Evolutionary conservation across 2,113 vertebrate genomes (phyloP).

Genomic region (Microcebus griseorufus): DNA sequence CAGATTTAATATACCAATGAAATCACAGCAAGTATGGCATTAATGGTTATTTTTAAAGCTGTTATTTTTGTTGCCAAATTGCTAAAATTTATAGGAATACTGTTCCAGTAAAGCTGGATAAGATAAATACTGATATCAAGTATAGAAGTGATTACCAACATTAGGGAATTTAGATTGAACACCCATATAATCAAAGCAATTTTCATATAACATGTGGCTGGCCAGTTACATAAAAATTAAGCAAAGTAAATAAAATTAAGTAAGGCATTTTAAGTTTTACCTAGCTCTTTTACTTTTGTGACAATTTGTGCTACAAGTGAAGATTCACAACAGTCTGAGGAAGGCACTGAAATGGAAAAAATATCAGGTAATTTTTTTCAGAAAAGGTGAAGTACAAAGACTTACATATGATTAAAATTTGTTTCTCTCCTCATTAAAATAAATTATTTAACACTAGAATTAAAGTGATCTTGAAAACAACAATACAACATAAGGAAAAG

Average conservation of each 20-base stretch:
- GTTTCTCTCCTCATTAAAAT: not conserved
- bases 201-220: not conserved
- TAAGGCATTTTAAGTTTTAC: slow-evolving; percentile 84
- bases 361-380: not conserved
- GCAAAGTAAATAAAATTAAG: not conserved
- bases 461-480: not conserved
- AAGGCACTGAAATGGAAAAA: slow-evolving; percentile 86
- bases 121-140: not conserved
- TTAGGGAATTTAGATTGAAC: not conserved
- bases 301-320: slow-evolving; percentile 91
- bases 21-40: not conserved
- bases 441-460: not conserved
- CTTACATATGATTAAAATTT: not conserved
- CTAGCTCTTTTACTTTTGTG: slow-evolving; percentile 94
- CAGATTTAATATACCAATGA: not conserved
- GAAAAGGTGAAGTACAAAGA: not conserved
- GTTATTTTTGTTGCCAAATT: not conserved
- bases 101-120: not conserved
- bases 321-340: slow-evolving; percentile 91
- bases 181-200: not conserved
- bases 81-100: not conserved
- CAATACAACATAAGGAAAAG: not conserved
- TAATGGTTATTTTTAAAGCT: not conserved
- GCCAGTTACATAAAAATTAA: not conserved
- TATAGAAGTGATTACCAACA: not conserved